Percentiles rank a stretch among this genome's conserved stretches.
phyloP scores from a whole-genome alignment of 2,888 invertebrate species.

The Drosophila siamana region DNA sequence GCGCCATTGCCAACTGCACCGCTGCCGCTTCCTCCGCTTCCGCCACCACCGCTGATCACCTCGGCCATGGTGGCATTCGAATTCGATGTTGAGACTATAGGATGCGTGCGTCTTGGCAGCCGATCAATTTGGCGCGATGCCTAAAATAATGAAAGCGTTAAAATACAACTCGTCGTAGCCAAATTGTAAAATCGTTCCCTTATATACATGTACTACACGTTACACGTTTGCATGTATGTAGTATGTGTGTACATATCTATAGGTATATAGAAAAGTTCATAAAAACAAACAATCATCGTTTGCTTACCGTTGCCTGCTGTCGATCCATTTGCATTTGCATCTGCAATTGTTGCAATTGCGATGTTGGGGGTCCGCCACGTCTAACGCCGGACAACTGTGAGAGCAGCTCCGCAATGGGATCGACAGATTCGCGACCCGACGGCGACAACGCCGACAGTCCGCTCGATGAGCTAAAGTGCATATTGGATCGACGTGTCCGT shows the following conservation, averaged over 20 bases:
- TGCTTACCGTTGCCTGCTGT: constrained; percentile 91
- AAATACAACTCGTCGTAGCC: constrained; percentile 21
- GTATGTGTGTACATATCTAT: background rate
- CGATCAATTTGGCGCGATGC: constrained; percentile 95
- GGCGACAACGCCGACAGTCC: constrained; percentile 94
- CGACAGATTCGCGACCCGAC: constrained; percentile 95
- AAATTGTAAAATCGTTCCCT: constrained; percentile 16
- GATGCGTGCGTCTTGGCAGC: constrained; percentile 92
- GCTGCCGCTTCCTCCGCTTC: constrained; percentile 54
- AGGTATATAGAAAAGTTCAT: constrained; percentile 11
- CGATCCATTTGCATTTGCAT: constrained; percentile 97
- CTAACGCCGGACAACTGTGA: constrained; percentile 98
- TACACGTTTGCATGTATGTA: background rate
- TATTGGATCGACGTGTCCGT: constrained; percentile 94
- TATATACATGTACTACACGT: constrained; percentile 5
- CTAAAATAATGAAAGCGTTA: constrained; percentile 85
- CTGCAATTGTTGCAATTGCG: constrained; percentile 96
- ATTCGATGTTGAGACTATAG: constrained; percentile 88
- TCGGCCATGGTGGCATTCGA: constrained; percentile 86
- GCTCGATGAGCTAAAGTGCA: constrained; percentile 97
- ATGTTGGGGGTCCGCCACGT: constrained; percentile 88
- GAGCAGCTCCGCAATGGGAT: constrained; percentile 97
- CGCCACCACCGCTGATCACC: constrained; percentile 84
- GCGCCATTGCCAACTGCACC: constrained; percentile 63
- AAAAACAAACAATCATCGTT: constrained; percentile 17